Evolutionary conservation across 2,888 invertebrate species (phyloP).

Genomic region (Caenorhabditis uteleia): DNA sequence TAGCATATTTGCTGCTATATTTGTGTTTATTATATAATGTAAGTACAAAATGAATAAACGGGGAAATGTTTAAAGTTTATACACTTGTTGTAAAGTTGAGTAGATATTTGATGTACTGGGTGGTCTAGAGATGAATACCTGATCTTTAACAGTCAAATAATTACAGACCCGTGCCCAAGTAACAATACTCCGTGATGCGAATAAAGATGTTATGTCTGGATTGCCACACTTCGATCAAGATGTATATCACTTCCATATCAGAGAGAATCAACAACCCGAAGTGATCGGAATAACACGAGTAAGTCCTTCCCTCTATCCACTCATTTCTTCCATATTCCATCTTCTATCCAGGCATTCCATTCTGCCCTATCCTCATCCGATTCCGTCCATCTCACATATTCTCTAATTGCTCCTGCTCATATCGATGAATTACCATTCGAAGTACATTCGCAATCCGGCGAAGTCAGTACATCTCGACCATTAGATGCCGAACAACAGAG

Average conservation of each 20-base stretch:
- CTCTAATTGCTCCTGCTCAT: conserved; percentile 29
- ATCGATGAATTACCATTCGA: conserved; percentile 42
- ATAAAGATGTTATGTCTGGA: conserved; percentile 21
- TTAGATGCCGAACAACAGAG: conserved; percentile 38
- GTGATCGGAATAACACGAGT: conserved; percentile 48
- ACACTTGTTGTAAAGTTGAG: too few relatives aligned
- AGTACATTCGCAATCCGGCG: conserved; percentile 44
- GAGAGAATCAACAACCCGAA: conserved; percentile 41
- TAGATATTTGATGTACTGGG: too few relatives aligned
- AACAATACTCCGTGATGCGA: conserved; percentile 42
- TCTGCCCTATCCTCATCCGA: conserved; percentile 38
- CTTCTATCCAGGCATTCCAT: conserved; percentile 45
- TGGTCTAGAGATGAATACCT: too few relatives aligned
- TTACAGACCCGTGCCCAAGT: conserved; percentile 43
- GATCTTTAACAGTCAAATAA: too few relatives aligned
- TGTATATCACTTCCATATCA: conserved; percentile 35
- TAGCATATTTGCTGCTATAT: too few relatives aligned
- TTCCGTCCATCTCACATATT: conserved; percentile 30
- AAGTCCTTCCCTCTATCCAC: neutral
- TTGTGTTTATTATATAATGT: too few relatives aligned
- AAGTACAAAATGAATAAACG: too few relatives aligned
- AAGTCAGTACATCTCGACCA: conserved; percentile 33
- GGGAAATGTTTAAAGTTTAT: too few relatives aligned
- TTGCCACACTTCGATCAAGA: conserved; percentile 46
- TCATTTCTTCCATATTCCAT: neutral